Base-by-base conservation (phyloP, 1,140 invertebrate genomes). In the Lepidostoma basale region DNA sequence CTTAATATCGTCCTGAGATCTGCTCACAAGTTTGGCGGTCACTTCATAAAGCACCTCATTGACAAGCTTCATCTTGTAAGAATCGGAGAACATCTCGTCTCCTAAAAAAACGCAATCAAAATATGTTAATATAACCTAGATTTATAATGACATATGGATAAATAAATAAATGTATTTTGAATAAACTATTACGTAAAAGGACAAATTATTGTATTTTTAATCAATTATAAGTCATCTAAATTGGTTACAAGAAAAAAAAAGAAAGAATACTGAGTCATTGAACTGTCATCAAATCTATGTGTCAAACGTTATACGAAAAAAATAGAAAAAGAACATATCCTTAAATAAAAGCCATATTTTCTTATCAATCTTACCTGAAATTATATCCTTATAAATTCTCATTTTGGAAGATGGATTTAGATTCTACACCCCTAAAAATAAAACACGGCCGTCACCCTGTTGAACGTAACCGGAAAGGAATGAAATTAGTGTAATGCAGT, bases 21-120 rank as follows among this genome's bases (percentile, higher is more conserved):
- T 88, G 39, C 84, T 85, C 26, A 96, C 85, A 40, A 93, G 81
- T 88, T 88, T 95, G 74, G 95, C 96, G 78, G 93, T 92, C 26
- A 98, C 96, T 89, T 98, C 96, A 76, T 97, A 98, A 36, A 98
- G 77, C 23, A 96, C 94, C 79, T 96, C 92, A 78, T 98, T 95
- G 10, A 98, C 85, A 49, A 98, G 81, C 79, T 97, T 96, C 67
- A 97, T 89, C 84, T 93, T 97, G 80, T 95, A 97, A n/a, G 93
- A 92, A 83, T 98, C 97, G 33, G 96, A 96, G 85, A 97, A 97
- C 91, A 98, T 95, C 84, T 98, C 97, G 82, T 98, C 96, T 75
- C 94, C 95, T 94, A 84, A 78, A 85, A 87, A 76, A 52, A 62
- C 77, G 78, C 74, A 56, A 65, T 25, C 23, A 67, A 44, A 23